phyloP scores from a whole-genome alignment of 2,888 invertebrate species.

The Hydropsyche betteni region DNA sequence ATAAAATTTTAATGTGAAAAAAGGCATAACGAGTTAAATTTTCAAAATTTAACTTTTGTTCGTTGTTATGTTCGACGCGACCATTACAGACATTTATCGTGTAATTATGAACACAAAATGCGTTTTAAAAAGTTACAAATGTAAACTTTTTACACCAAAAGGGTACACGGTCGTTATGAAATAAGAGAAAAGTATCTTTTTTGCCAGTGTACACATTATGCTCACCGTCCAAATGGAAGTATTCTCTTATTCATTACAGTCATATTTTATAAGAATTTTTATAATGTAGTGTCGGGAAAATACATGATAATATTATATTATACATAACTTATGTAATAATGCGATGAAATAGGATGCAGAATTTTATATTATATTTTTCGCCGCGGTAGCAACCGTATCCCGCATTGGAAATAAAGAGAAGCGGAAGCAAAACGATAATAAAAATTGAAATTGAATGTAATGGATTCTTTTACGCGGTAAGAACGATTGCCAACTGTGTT shows the following conservation, averaged over 20 bases:
- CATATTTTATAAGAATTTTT: too few relatives aligned
- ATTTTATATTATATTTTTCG: neutral
- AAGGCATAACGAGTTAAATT: neutral
- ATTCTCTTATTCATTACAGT: too few relatives aligned
- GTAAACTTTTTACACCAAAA: slow-evolving; percentile 8
- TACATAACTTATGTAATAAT: too few relatives aligned
- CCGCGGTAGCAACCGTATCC: neutral
- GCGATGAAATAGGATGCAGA: neutral
- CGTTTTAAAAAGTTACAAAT: slow-evolving; percentile 20
- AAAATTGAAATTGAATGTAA: slow-evolving; percentile 19
- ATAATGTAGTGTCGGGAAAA: too few relatives aligned
- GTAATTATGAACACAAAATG: slow-evolving; percentile 19
- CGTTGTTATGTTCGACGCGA: neutral
- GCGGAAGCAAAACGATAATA: slow-evolving; percentile 7
- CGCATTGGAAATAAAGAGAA: slow-evolving; percentile 1
- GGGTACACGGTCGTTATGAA: slow-evolving; percentile 1
- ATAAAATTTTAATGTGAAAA: neutral
- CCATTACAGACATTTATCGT: slow-evolving; percentile 11
- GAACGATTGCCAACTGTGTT: too few relatives aligned
- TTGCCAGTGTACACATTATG: too few relatives aligned
- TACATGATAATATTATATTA: too few relatives aligned
- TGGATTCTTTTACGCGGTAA: slow-evolving; percentile 1
- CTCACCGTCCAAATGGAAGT: too few relatives aligned
- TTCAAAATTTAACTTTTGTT: slow-evolving; percentile 1
- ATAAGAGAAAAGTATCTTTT: neutral